Base-by-base conservation (phyloP, 2,888 invertebrate species). In the Andrena flavipes region DNA sequence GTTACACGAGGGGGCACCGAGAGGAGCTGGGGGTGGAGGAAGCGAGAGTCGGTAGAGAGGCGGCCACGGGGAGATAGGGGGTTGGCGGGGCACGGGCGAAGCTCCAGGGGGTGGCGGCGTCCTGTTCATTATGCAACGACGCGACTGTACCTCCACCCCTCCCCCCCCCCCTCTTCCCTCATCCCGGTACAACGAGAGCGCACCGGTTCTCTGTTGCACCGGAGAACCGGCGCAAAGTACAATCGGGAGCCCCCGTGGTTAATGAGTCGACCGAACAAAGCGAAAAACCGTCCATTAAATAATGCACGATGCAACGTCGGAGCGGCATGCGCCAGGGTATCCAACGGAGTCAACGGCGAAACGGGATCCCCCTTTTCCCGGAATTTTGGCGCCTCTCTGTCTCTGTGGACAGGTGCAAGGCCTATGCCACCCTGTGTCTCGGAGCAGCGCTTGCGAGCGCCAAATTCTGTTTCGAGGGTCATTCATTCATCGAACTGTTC, bases 251-350 rank as follows among this genome's bases (percentile, higher is more conserved):
- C 87, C 89, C 90, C 88, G 88, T 84, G 90, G 91, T 92, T 93
- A 93, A 93, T 93, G 93, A 93, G 93, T 92, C 91, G 87, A 90
- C 89, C 89, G 92, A 92, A 92, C 92, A 93, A 93, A 93, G 93
- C 91, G 92, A 92, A 92, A 93, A 93, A 92, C 91, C 89, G 91
- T 91, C 90, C 93, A 92, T 93, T 92, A 92, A 92, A 93, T 92
- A 93, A 93, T 93, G 91, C 91, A 91, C 91, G 88, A 91, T 92
- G 92, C 90, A 91, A 90, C 87, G 90, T 84, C 89, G 81, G 85
- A 64, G 72, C 71, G 64, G 63, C 77, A 71, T 49, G 68, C 81
- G 73, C 74, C 63, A 80, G 76, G 79, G 77, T 71, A 68, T 56
- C 80, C 84, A 64, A 62, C 63, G 64, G 49, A n/a, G 29, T 68